Evolutionary conservation across 1,140 invertebrate genomes (phyloP), one percentile per base, ranked within the genome.

Genomic region (Sminthurinus signatus): DNA sequence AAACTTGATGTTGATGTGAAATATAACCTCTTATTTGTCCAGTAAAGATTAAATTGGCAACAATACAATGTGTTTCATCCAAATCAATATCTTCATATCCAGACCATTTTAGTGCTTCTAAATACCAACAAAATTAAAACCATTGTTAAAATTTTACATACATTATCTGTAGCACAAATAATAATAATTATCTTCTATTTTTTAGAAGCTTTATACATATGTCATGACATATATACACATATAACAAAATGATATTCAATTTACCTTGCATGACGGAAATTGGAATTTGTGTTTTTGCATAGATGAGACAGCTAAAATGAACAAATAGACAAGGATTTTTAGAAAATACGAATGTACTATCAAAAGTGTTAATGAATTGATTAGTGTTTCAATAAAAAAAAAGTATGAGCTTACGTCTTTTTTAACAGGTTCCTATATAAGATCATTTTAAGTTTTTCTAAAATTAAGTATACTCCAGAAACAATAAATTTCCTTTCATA

Each of bases 21-120:
- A 99, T 96, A 75, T 99, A 99, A 0, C 96, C 96, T 77, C 98
- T 91, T 64, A 93, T 89, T 80, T 90, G 91, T 1, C 89, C 91
- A 75, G 96, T 93, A 76, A 86, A 91, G 74, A 99, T 98, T 27
- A 98, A 82, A 81, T 97, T 98, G 0, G 93, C 91, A 14, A 98
- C 83, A 74, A 98, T 91, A 79, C 95, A 98, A 73, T 96, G 88
- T 0, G 92, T 92, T 78, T 98, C 93, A 77, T 96, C 93, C 65
- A 89, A 80, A 75, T 94, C 89, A 15, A 96, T 86, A 75, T 94
- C 89, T 31, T 86, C 85, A 58, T 92, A 85, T 27, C 88, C 86
- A 69, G 87, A 84, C 74, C 86, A 87, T 73, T 88, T 82, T 14
- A 98, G 79, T 15, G 91, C 90, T 42, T 42, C 39, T 42, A 12